Base-by-base conservation (phyloP, 2,113 vertebrate species). In the Peromyscus maniculatus region DNA sequence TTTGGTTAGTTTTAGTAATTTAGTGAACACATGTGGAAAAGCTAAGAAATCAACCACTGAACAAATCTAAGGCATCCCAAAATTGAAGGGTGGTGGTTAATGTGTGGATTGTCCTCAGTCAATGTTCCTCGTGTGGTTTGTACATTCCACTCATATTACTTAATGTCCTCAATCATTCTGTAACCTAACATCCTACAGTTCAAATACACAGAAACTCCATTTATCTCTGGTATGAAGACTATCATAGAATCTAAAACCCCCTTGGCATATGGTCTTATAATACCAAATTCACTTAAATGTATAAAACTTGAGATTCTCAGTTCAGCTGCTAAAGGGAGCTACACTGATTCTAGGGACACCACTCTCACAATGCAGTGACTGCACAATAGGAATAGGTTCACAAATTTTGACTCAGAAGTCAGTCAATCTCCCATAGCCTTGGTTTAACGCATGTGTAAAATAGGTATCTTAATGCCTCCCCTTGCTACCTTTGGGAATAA, bases 1-100 rank as follows among this genome's bases (percentile, higher is more conserved):
- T 96, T 96, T 93, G n/a, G 71, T 89, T 96, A 72, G 22, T 66
- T 91, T 94, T 89, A 92, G 77, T 97, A 89, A 96, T 94, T 94
- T 92, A 89, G 83, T 82, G 74, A 89, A 52, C 87, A 83, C 69
- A 87, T 57, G 55, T 95, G 72, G 90, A 69, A 88, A 95, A 91
- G 39, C 79, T 97, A 77, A 91, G 86, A 69, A 66, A 74, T 57
- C 19, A 95, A 95, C 72, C 78, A 71, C 87, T 74, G 86, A 91
- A 72, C 71, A 93, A 92, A 84, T 17, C 39, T 57, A 62, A 75
- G 24, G 91, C 67, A 77, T 87, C 82, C 64, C 82, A 59, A n/a
- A 91, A 87, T 64, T 88, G 72, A 89, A 83, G 49, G 49, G 72
- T 46, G 16, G 62, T 94, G 75, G 94, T 87, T 96, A 71, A 93